phyloP scores from a whole-genome alignment of 2,113 vertebrate genomes.

The Cynopterus brachyotis region DNA sequence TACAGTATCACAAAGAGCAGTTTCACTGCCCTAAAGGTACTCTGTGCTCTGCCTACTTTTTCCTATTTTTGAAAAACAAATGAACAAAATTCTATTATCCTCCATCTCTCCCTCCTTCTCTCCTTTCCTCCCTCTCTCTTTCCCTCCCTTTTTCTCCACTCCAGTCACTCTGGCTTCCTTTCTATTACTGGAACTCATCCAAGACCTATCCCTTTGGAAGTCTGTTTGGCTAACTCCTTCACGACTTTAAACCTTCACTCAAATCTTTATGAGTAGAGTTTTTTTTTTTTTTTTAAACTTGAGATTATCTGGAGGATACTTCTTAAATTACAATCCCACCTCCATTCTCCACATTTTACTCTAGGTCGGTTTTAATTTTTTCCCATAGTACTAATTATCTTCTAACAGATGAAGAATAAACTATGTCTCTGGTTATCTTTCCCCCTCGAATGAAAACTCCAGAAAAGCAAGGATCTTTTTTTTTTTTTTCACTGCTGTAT shows the following conservation, averaged over 20 bases:
- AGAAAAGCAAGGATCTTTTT: neutral
- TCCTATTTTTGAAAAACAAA: no score
- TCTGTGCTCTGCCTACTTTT: no score
- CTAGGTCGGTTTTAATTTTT: neutral
- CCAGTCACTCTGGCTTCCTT: neutral
- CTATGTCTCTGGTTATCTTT: neutral
- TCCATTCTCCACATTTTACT: neutral
- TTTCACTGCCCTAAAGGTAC: no score
- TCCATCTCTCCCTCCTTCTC: neutral
- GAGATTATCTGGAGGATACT: neutral
- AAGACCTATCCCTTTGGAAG: neutral
- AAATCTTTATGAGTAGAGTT: neutral
- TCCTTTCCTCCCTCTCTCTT: neutral
- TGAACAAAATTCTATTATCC: neutral
- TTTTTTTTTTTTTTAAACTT: no score
- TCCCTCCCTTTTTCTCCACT: neutral
- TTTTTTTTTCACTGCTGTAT: neutral
- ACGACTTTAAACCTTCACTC: neutral
- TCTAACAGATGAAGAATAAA: neutral
- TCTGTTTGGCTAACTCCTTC: neutral
- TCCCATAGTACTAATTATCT: neutral
- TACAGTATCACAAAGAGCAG: no score
- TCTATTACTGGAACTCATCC: neutral
- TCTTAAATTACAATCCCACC: neutral
- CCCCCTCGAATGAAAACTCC: neutral